Evolutionary conservation across 2,888 invertebrate species (phyloP).

Genomic region (Apodemia zela): DNA sequence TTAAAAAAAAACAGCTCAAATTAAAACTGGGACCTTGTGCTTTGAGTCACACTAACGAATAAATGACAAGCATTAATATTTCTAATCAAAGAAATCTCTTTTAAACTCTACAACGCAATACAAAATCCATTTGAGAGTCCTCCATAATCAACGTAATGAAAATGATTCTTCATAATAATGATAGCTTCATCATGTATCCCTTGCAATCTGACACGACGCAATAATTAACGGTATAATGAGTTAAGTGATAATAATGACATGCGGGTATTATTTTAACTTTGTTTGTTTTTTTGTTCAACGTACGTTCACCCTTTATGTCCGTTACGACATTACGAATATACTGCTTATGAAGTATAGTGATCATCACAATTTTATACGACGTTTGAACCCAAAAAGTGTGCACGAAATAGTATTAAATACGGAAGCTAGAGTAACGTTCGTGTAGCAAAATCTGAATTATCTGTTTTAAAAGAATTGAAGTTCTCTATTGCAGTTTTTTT

Average conservation of each 20-base stretch:
- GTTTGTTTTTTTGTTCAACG: conserved; percentile 57
- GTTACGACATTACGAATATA: neutral
- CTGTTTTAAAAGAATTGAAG: too few species aligned
- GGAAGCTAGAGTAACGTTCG: too few species aligned
- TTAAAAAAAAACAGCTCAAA: too few species aligned
- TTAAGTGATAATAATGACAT: conserved; percentile 76
- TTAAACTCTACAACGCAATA: conserved; percentile 14
- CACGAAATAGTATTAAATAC: too few species aligned
- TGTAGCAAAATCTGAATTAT: too few species aligned
- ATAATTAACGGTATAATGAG: conserved; percentile 71
- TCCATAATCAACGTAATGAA: conserved; percentile 37
- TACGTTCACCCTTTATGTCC: conserved; percentile 52
- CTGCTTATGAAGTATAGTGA: conserved; percentile 14
- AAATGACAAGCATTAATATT: too few species aligned
- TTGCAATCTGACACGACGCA: conserved; percentile 65
- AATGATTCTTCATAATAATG: conserved; percentile 36
- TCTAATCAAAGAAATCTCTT: conserved; percentile 12
- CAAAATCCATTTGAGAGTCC: conserved; percentile 24
- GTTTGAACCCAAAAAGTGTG: too few species aligned
- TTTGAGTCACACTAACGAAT: too few species aligned
- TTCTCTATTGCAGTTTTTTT: too few species aligned
- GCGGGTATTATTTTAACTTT: conserved; percentile 51
- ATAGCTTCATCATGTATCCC: conserved; percentile 67
- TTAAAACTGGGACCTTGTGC: too few species aligned
- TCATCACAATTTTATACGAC: too few species aligned